Evolutionary conservation across 2,888 invertebrate genomes (phyloP).

Genomic region (Tridacna gigas): DNA sequence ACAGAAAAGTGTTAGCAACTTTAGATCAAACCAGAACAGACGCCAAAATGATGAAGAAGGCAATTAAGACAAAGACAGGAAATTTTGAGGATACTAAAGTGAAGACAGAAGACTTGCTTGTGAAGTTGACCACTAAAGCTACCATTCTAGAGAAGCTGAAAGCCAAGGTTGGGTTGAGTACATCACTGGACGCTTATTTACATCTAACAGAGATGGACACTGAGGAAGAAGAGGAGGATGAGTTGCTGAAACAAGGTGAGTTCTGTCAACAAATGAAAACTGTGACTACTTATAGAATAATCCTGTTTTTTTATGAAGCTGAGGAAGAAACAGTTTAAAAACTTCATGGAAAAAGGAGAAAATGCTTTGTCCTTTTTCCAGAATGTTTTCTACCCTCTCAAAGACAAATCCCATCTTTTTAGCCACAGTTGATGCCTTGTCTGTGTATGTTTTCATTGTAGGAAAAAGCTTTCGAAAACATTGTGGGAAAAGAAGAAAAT

Average conservation of each 20-base stretch:
- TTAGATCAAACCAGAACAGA: conserved; percentile 83
- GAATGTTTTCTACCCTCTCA: too few species aligned
- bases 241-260: conserved; percentile 81
- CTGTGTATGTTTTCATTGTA: too few species aligned
- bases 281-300: too few species aligned
- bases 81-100: conserved; percentile 81
- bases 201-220: conserved; percentile 82
- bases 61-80: conserved; percentile 79
- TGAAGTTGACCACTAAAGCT: conserved; percentile 80
- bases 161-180: conserved; percentile 80
- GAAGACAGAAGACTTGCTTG: conserved; percentile 78
- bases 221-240: conserved; percentile 82
- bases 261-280: too few species aligned
- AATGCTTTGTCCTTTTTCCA: too few species aligned
- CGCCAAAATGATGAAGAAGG: conserved; percentile 82
- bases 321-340: too few species aligned
- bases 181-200: conserved; percentile 83
- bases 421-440: too few species aligned
- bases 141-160: conserved; percentile 82
- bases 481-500: too few species aligned
- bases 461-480: too few species aligned
- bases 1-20: conserved; percentile 83
- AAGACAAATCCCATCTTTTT: too few species aligned
- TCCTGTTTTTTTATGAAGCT: too few species aligned
- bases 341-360: too few species aligned